phyloP scores from a whole-genome alignment of 2,888 invertebrate genomes.

The Apodemia zela region DNA sequence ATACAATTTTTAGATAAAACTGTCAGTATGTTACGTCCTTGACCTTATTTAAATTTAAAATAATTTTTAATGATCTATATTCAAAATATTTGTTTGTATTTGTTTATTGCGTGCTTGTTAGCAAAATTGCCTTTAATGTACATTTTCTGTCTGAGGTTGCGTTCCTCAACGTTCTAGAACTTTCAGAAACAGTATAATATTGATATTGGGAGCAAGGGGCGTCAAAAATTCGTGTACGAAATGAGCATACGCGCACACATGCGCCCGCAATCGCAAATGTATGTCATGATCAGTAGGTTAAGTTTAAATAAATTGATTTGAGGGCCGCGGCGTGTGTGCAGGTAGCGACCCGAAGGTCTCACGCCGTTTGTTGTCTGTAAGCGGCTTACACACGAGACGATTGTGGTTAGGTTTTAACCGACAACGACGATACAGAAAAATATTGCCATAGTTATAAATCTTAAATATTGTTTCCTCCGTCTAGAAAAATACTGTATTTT shows the following conservation, averaged over 20 bases:
- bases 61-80: neutral
- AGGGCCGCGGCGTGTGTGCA: constrained; percentile 49
- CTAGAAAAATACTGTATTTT: no score
- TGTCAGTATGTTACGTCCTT: neutral
- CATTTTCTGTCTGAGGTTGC: neutral
- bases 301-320: constrained; percentile 73
- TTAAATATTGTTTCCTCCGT: neutral
- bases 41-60: constrained; percentile 2
- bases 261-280: constrained; percentile 70
- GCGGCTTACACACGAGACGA: constrained; percentile 13
- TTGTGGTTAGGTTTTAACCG: constrained; percentile 7
- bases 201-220: constrained; percentile 34
- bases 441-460: neutral
- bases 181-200: constrained; percentile 1
- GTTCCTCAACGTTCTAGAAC: constrained; percentile 6
- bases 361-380: constrained; percentile 22
- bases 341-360: constrained; percentile 46
- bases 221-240: constrained; percentile 44
- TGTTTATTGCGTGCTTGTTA: no score
- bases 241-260: constrained; percentile 53
- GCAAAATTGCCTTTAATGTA: neutral
- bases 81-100: no score
- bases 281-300: constrained; percentile 80
- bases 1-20: neutral
- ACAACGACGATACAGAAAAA: neutral